Conservation (phyloP, 2,797 vertebrate genomes). For the Sciurus vulgaris region DNA sequence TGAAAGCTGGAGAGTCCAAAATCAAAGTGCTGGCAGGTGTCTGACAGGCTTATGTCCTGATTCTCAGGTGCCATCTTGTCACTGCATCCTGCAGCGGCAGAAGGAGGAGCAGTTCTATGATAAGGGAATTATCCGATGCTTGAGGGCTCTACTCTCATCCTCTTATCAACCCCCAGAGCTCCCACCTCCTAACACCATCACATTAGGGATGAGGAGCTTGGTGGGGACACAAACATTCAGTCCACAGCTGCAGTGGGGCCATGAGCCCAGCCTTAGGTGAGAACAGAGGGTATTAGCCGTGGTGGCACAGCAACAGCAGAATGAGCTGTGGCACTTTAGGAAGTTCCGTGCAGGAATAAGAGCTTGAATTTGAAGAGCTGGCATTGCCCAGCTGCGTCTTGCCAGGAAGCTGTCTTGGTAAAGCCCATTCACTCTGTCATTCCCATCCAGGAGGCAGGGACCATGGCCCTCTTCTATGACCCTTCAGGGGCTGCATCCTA, state of each 20-base stretch:
- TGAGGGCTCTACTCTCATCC: not conserved
- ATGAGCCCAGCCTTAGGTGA: rapidly evolving
- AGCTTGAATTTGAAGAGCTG: not conserved
- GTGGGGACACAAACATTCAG: not conserved
- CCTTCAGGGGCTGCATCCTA: not conserved
- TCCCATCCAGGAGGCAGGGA: not conserved
- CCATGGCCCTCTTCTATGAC: rapidly evolving
- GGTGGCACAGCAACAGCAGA: rapidly evolving
- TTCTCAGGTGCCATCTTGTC: not conserved
- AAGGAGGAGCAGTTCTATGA: not conserved
- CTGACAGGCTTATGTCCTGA: too few species aligned
- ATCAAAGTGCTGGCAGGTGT: too few species aligned
- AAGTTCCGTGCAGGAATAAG: not conserved
- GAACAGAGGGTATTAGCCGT: not conserved
- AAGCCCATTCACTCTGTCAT: not conserved
- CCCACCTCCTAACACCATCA: not conserved
- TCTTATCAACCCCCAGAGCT: not conserved
- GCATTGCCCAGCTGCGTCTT: not conserved
- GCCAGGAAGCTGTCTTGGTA: not conserved
- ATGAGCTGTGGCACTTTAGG: not conserved
- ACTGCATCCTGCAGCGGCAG: not conserved
- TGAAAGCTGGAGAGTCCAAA: too few species aligned
- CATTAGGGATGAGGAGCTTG: not conserved
- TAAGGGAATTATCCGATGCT: not conserved
- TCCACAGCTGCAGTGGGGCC: not conserved